Conservation (phyloP, 2,888 invertebrate species). For the Shargacucullia verbasci region DNA sequence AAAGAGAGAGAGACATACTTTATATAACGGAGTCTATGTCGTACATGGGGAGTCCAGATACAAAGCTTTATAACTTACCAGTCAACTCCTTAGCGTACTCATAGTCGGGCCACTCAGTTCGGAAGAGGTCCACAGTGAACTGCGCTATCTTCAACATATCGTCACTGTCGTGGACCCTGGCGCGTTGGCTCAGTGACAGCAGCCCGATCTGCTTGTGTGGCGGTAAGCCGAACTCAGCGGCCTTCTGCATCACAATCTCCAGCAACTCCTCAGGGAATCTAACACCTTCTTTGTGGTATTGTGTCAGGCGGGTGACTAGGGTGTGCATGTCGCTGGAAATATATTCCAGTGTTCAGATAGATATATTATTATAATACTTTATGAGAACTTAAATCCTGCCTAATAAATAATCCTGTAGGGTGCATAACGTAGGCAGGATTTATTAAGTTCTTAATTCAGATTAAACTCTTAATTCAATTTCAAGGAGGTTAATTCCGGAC, state of each 20-base stretch:
- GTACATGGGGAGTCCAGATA: too few species aligned
- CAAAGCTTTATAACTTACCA: too few species aligned
- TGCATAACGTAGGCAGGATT: too few species aligned
- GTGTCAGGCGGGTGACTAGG: conserved; percentile 66
- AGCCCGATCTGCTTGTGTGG: conserved; percentile 74
- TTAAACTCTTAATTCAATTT: too few species aligned
- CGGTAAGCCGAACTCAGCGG: conserved; percentile 62
- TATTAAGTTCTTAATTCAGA: too few species aligned
- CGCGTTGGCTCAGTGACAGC: conserved; percentile 66
- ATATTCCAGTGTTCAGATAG: background rate
- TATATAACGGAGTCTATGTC: too few species aligned
- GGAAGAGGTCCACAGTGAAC: conserved; percentile 69
- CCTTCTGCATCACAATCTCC: conserved; percentile 61
- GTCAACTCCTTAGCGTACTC: conserved; percentile 62
- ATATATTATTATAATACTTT: too few species aligned
- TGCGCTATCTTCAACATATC: conserved; percentile 69
- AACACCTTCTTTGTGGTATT: conserved; percentile 76
- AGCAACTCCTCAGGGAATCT: conserved; percentile 68
- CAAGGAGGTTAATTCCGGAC: too few species aligned
- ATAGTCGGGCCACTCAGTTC: conserved; percentile 69
- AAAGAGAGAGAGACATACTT: too few species aligned
- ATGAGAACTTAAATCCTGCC: too few species aligned
- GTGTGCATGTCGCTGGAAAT: conserved; percentile 68
- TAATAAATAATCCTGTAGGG: too few species aligned
- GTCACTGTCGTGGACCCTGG: conserved; percentile 54